Conservation (phyloP, 2,888 invertebrate species). For the Melitaea athalia region DNA sequence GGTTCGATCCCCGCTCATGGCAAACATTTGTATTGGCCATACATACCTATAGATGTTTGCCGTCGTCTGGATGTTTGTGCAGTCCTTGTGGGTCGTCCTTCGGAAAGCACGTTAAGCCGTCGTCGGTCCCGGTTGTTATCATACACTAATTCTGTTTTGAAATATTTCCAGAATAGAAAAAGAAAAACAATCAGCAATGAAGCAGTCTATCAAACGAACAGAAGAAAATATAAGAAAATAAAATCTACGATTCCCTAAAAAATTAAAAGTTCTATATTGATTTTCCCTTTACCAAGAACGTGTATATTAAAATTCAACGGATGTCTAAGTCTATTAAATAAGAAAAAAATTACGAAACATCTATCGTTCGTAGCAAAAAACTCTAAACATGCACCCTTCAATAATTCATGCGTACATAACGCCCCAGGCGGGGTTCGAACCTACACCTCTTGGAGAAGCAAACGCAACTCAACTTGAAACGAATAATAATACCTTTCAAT, state of each 20-base stretch:
- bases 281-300: neutral
- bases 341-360: slow-evolving; percentile 10
- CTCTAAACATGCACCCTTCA: slow-evolving; percentile 37
- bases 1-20: too few species aligned
- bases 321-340: slow-evolving; percentile 24
- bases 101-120: too few species aligned
- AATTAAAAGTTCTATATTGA: neutral
- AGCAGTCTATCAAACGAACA: too few species aligned
- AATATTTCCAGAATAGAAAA: too few species aligned
- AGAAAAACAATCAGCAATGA: too few species aligned
- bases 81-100: too few species aligned
- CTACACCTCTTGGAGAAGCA: slow-evolving; percentile 54
- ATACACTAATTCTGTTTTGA: too few species aligned
- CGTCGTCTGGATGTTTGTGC: too few species aligned
- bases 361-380: slow-evolving; percentile 29
- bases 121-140: too few species aligned
- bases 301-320: slow-evolving; percentile 16
- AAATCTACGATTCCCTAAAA: neutral
- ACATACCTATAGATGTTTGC: too few species aligned
- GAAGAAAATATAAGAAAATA: too few species aligned
- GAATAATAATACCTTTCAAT: slow-evolving; percentile 27
- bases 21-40: too few species aligned
- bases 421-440: slow-evolving; percentile 59
- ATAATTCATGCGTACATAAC: slow-evolving; percentile 50
- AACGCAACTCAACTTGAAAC: slow-evolving; percentile 37